Evolutionary conservation across 2,797 vertebrate species (phyloP).

Genomic region (Microctenopoma lineatum): DNA sequence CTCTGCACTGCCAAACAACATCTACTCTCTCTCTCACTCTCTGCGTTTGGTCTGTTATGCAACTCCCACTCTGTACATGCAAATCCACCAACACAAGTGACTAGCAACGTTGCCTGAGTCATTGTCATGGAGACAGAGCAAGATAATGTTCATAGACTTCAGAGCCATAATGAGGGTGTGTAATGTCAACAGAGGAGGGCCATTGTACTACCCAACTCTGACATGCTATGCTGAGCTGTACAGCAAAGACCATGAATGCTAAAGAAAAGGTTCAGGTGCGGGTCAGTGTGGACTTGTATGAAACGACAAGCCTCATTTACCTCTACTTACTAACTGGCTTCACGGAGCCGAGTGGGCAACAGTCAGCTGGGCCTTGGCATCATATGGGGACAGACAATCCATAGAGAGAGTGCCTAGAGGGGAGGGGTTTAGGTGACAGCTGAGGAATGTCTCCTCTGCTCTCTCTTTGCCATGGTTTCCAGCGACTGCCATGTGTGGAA

Average conservation of each 20-base stretch:
- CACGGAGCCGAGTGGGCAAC: constrained; percentile 65
- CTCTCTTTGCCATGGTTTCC: constrained; percentile 87
- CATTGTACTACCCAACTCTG: constrained; percentile 51
- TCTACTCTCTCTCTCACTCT: constrained; percentile 35
- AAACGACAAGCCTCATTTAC: constrained; percentile 48
- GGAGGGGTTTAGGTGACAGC: constrained; percentile 87
- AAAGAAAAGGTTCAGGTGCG: constrained; percentile 63
- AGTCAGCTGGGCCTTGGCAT: constrained; percentile 64
- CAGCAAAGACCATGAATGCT: constrained; percentile 9
- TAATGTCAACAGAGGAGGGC: constrained; percentile 66
- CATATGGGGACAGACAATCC: constrained; percentile 41
- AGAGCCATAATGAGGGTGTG: constrained; percentile 62
- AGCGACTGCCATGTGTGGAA: constrained; percentile 89
- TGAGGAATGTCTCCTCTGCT: constrained; percentile 89
- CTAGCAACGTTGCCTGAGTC: constrained; percentile 68
- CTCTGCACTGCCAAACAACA: constrained; percentile 41
- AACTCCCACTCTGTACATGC: constrained; percentile 79
- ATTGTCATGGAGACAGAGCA: constrained; percentile 72
- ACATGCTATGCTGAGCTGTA: constrained; percentile 50
- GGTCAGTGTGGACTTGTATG: constrained; percentile 56
- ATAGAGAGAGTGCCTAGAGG: constrained; percentile 52
- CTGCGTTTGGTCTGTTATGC: constrained; percentile 70
- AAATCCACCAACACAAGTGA: constrained; percentile 76
- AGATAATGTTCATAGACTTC: constrained; percentile 73
- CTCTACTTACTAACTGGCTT: constrained; percentile 57